These are phyloP conservation scores for Phasia obesa DNA, from an alignment of 2,888 invertebrate genomes.

Conservation along the genomic window DNA sequence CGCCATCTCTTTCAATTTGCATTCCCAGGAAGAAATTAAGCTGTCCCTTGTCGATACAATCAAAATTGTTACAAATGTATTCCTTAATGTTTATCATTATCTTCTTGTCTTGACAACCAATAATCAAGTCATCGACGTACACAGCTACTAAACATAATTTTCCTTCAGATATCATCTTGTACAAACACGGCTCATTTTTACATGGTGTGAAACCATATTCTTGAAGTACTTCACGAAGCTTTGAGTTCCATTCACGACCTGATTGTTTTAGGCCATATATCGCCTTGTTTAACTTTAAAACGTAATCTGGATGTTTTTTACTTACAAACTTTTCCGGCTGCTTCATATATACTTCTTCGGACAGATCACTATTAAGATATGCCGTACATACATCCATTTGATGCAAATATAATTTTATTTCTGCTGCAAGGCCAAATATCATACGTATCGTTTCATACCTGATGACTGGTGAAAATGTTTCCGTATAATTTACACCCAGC, in stretches of 20 bases:
- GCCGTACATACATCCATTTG: slow-evolving; percentile 62
- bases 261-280: too few relatives aligned
- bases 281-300: slow-evolving; percentile 59
- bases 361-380: slow-evolving; percentile 56
- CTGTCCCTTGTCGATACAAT: neutral
- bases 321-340: too few relatives aligned
- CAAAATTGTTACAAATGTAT: too few relatives aligned
- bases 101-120: neutral
- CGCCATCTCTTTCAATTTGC: slow-evolving; percentile 17
- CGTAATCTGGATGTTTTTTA: slow-evolving; percentile 2
- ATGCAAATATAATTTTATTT: slow-evolving; percentile 47
- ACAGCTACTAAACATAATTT: slow-evolving; percentile 44
- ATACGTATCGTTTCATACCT: slow-evolving; percentile 55
- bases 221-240: slow-evolving; percentile 55
- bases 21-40: neutral
- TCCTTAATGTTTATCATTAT: neutral
- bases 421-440: slow-evolving; percentile 37
- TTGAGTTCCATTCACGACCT: slow-evolving; percentile 64
- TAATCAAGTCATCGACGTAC: slow-evolving; percentile 1
- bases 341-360: too few relatives aligned
- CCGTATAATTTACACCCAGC: slow-evolving; percentile 33
- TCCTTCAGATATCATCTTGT: slow-evolving; percentile 17
- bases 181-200: slow-evolving; percentile 62
- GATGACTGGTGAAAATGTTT: slow-evolving; percentile 54
- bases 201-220: slow-evolving; percentile 57